A percentile compares a stretch with the other conserved stretches of the same genome.
Evolutionary conservation across 53 echinoderm and acorn worm species (phyloP).

Genomic region (Hippasteria phrygiana): DNA sequence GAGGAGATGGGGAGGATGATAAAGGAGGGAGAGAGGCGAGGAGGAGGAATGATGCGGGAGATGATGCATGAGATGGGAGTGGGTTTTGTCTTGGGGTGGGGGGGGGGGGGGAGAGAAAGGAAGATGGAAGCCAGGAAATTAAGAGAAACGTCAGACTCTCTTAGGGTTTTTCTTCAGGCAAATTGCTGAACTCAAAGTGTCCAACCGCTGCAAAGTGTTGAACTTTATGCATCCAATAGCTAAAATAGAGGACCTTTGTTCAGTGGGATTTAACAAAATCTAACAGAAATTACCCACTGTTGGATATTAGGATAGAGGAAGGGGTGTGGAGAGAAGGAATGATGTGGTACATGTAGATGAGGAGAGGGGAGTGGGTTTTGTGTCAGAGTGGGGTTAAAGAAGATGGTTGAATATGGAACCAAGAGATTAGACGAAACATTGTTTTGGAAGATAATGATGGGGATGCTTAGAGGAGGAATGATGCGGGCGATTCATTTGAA

Average conservation of each 20-base stretch:
- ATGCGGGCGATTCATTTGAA: no score
- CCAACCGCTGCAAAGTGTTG: no score
- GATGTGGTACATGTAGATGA: no score
- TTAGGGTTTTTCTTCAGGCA: no score
- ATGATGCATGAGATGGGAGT: not conserved
- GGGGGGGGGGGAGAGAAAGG: not conserved
- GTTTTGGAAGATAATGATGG: no score
- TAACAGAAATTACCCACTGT: not conserved
- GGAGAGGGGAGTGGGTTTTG: no score
- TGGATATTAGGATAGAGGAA: not conserved
- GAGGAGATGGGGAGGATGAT: slow-evolving; percentile 34
- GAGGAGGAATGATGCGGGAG: not conserved
- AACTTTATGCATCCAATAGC: no score
- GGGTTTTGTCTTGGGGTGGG: not conserved
- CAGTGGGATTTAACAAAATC: not conserved
- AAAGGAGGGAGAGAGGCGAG: slow-evolving; percentile 11
- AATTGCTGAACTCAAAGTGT: no score
- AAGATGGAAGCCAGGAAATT: not conserved
- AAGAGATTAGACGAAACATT: not conserved
- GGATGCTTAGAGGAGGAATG: no score
- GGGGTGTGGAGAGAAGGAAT: no score
- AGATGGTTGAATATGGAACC: not conserved
- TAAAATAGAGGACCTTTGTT: no score
- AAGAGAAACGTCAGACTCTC: not conserved
- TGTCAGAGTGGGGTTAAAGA: not conserved